Base-by-base conservation (phyloP, 2,888 invertebrate species). In the Lepeophtheirus nordmannii region DNA sequence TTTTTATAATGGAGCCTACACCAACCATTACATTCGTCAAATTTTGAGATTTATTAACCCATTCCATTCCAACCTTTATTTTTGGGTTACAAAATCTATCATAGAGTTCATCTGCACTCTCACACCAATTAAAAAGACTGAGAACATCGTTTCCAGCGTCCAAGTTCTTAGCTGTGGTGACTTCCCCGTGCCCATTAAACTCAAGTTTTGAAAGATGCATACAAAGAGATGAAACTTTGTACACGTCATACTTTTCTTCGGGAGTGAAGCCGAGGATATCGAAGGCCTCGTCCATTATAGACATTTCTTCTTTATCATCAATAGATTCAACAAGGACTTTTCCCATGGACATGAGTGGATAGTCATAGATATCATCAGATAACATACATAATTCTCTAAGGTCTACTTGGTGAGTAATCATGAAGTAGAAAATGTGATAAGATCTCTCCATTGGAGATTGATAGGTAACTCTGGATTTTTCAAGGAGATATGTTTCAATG, bases 161-260 rank as follows among this genome's bases (percentile, higher is more conserved):
- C 78, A 94, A 83, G 72, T 96, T 82, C 79, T 87, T 91, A 73
- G 91, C 89, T 69, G 93, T 91, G 80, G 98, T 97, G 81, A 97
- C 97, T 75, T 97, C 90, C 83, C 97, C 97, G 80, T 97, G 89
- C 82, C 98, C 98, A 81, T 98, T 98, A 89, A 98, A 98, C 81
- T 97, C 96, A 92, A 98, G 92, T 78, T 90, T 86, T 82, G 98
- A 98, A 89, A 98, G 93, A 80, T 98, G 97, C 92, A 99, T 94
- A 77, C 98, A 96, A 76, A 92, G 82, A 75, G 93, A 92, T 72
- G 94, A 94, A 80, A 96, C 89, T 79, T 86, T 93, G 85, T 96
- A 81, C 70, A 81, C 73, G 69, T 79, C 75, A 62, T 72, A 70
- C 72, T 80, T 80, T 73, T 82, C 81, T 40, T 72, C 69, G 20